Percentiles rank a stretch among this genome's conserved stretches.
phyloP scores from a whole-genome alignment of 2,797 vertebrate species.

The Octomys mimax region DNA sequence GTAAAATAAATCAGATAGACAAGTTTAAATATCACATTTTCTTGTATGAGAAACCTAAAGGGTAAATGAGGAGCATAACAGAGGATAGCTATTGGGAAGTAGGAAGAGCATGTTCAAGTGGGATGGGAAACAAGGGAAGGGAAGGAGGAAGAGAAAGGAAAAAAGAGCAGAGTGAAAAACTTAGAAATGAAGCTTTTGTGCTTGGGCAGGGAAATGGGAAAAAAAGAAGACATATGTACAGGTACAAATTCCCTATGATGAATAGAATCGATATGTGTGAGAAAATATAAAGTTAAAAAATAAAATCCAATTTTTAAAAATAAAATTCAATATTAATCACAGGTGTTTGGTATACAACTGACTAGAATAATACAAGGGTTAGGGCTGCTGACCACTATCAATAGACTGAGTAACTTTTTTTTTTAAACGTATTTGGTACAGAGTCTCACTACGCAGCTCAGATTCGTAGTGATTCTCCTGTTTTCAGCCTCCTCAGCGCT shows the following conservation, averaged over 20 bases:
- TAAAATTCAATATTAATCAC: slow-evolving; percentile 13
- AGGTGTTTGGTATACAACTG: not conserved
- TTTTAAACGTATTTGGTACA: too few relatives aligned
- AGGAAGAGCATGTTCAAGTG: not conserved
- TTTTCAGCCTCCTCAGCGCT: too few relatives aligned
- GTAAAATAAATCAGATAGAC: not conserved
- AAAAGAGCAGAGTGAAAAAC: not conserved
- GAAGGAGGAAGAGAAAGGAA: not conserved
- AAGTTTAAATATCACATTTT: not conserved
- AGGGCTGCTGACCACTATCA: not conserved
- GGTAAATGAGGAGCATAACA: not conserved
- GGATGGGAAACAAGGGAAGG: not conserved
- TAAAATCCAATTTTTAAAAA: slow-evolving; percentile 7
- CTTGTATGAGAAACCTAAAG: not conserved
- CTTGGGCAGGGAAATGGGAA: not conserved
- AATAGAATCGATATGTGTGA: not conserved
- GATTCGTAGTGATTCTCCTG: too few relatives aligned
- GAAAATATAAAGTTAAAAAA: not conserved
- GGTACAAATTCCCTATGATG: not conserved
- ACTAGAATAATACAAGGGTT: not conserved
- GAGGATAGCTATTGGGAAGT: not conserved
- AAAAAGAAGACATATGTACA: not conserved
- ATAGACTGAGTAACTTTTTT: not conserved
- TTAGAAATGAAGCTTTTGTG: not conserved
- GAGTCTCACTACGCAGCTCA: too few relatives aligned